Base-by-base conservation (phyloP, 2,888 invertebrate genomes). In the Apodemia zela region DNA sequence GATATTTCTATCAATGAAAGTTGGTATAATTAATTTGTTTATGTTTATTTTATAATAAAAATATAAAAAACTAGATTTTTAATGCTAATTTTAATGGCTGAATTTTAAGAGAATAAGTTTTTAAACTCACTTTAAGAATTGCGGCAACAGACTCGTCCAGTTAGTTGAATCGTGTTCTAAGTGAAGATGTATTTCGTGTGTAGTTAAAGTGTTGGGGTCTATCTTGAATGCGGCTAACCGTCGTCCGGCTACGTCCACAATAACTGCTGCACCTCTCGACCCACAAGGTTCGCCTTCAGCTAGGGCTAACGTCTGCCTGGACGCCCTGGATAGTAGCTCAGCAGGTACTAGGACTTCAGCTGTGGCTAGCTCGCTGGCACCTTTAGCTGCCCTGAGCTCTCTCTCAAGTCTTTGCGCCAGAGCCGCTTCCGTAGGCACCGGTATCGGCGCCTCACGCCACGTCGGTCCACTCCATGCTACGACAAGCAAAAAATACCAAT, bases 241-340 rank as follows among this genome's bases (percentile, higher is more conserved):
- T 73, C 96, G 93, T 61, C 95, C 95, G 80, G 97, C 96, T 74
- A 97, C 96, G 84, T 96, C 95, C 65, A 98, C 94, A 84, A 95
- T 96, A 70, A 98, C 92, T n/a, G 95, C 95, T 78, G 97, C 97
- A 49, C 97, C 98, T 72, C 97, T 92, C 60, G 97, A 93, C 61
- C 98, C 98, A 87, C 97, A 98, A 18, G 98, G 98, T 85, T 98
- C 98, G 62, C 95, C 95, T 81, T 97, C 97, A 1, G 98, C 96
- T 92, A 97, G 95, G 63, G 94, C 93, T 62, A 97, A 93, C 67
- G 97, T 95, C 81, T 97, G 96, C 69, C 94, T 92, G 59, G 97
- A 95, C 67, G 97, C 95, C 71, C 95, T 93, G 70, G 95, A 94
- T 65, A 97, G 93, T 69, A 97, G 94, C 82, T 96, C 96, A 62